Percentiles rank a stretch among this genome's conserved stretches.
Evolutionary conservation across 2,888 invertebrate genomes (phyloP).

Genomic region (Galeopsomyia nigrocyanea): DNA sequence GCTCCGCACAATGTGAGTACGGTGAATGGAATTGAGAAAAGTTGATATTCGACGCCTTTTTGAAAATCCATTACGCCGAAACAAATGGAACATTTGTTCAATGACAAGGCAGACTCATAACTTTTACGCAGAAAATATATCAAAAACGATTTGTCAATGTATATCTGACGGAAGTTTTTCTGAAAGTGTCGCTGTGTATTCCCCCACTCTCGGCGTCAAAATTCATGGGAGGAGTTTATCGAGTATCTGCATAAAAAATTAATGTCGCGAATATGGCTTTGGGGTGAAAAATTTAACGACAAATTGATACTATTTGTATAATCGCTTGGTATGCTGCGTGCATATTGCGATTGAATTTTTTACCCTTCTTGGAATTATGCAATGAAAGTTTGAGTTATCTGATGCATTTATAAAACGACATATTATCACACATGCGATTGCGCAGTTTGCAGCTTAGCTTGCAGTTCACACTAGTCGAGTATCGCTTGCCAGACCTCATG

Average conservation of each 20-base stretch:
- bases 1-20: constrained; percentile 35
- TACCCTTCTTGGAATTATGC: too few species aligned
- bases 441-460: too few species aligned
- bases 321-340: too few species aligned
- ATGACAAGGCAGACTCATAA: too few species aligned
- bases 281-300: neutral
- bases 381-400: too few species aligned
- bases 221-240: neutral
- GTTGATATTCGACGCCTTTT: constrained; percentile 25
- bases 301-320: neutral
- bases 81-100: too few species aligned
- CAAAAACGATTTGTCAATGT: neutral
- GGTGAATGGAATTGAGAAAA: constrained; percentile 30
- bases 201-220: constrained; percentile 12
- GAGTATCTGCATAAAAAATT: constrained; percentile 1
- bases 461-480: too few species aligned
- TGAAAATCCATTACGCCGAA: constrained; percentile 14
- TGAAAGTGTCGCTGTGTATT: neutral
- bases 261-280: neutral
- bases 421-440: too few species aligned
- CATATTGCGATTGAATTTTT: too few species aligned
- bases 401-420: too few species aligned
- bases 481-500: too few species aligned
- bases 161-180: neutral
- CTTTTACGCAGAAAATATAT: too few species aligned